Evolutionary conservation across 2,797 vertebrate species (phyloP).

Genomic region (Scolopax rusticola): DNA sequence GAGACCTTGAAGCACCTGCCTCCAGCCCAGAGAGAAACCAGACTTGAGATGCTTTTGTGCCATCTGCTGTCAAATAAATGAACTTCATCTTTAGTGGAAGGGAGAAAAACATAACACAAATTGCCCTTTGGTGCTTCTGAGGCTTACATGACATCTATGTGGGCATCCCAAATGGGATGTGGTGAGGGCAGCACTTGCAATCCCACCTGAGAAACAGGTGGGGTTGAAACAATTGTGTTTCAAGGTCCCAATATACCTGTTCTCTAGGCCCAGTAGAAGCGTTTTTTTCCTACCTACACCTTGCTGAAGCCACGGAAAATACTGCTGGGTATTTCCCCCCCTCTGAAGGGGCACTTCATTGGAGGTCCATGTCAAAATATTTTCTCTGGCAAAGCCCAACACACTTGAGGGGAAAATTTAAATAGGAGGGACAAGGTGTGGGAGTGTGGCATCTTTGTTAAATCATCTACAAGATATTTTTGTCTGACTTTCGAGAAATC

Average conservation of each 20-base stretch:
- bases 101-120: rapidly evolving
- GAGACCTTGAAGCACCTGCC: background rate
- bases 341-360: background rate
- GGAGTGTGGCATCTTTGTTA: background rate
- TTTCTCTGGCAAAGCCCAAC: background rate
- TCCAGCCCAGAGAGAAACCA: background rate
- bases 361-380: background rate
- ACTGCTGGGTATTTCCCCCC: no score
- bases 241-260: background rate
- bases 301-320: background rate
- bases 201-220: background rate
- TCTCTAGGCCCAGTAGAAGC: background rate
- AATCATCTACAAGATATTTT: background rate
- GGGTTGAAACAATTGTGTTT: no score
- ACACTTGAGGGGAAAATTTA: rapidly evolving
- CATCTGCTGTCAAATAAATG: slow-evolving; percentile 21
- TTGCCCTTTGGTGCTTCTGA: background rate
- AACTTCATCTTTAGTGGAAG: slow-evolving; percentile 1
- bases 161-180: background rate
- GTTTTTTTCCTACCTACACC: background rate
- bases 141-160: background rate
- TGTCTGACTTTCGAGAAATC: background rate
- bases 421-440: background rate
- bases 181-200: background rate
- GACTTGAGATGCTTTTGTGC: background rate